Evolutionary conservation across 2,113 vertebrate genomes (phyloP), one percentile per base, ranked within the genome.

Genomic region (Bostrychus sinensis): DNA sequence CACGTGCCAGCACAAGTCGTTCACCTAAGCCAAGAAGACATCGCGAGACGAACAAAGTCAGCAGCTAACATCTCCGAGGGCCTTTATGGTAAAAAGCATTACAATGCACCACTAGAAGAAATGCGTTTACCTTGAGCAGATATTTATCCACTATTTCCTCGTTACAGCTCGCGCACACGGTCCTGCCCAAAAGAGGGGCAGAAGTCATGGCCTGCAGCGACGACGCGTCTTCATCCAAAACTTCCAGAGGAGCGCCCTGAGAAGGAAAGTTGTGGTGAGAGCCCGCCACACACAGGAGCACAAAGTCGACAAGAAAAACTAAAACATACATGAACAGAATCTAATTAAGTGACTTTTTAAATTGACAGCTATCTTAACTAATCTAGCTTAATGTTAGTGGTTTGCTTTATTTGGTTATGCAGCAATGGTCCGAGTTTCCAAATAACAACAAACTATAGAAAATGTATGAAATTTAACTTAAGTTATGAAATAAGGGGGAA

Each of bases 1-100:
- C 79, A 98, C 96, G 20, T 99, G 97, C 97, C 97, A 99, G 91
- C 96, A 98, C 91, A 98, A 74, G 84, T 98, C 96, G 54, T 97
- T 99, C 37, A 99, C 97, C 97, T 99, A 53, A 80, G 71, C 72
- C 38, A 43, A 67, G 54, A 87, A 50, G 46, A 30, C 13, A 51
- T 23, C 23, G 1, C 48, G 25, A 51, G 25, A 28, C 43, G 9
- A 32, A 32, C 30, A 5, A 30, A 56, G 60, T 60, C 51, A 66
- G 45, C 16, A 48, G 25, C 22, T 48, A 20, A 11, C 45, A 42
- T 61, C 67, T 66, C 48, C 25, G 13, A 28, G 7, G 14, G 22
- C 12, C 48, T n/a, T 28, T 30, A n/a, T 7, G 14, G 25, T 14
- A 17, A 51, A 30, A 9, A 51, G 14, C 25, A 28, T 6, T 1